Evolutionary conservation across 2,113 vertebrate species (phyloP).

Genomic region (Sebastes fasciatus): DNA sequence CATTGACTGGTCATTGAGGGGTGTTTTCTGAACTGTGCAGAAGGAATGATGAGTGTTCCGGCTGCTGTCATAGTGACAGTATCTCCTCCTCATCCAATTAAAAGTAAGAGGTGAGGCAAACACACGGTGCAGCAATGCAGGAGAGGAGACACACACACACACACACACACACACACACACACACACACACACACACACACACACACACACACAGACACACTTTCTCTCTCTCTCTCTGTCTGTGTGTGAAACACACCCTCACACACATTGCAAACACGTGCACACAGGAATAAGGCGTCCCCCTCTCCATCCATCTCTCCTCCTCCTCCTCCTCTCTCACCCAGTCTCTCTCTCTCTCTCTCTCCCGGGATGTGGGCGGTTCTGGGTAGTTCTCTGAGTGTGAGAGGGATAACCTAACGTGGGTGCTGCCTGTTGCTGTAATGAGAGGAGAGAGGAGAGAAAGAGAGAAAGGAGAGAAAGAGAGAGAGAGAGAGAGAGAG

Average conservation of each 20-base stretch:
- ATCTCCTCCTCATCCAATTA: slow-evolving; percentile 42
- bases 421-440: slow-evolving; percentile 62
- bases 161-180: slow-evolving; percentile 39
- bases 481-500: background rate
- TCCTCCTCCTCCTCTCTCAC: background rate
- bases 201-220: slow-evolving; percentile 26
- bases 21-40: slow-evolving; percentile 23
- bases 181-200: slow-evolving; percentile 31
- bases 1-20: background rate
- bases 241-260: slow-evolving; percentile 16
- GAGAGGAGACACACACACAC: slow-evolving; percentile 18
- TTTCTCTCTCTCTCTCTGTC: no score
- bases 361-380: slow-evolving; percentile 64
- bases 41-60: slow-evolving; percentile 24
- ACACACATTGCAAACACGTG: slow-evolving; percentile 13
- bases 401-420: slow-evolving; percentile 76
- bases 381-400: slow-evolving; percentile 71
- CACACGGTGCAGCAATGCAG: slow-evolving; percentile 40
- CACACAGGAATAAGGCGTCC: slow-evolving; percentile 53
- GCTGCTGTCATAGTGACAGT: slow-evolving; percentile 17
- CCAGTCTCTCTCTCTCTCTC: background rate
- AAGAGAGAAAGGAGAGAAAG: background rate
- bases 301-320: background rate
- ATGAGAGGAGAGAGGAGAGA: no score
- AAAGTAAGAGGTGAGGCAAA: slow-evolving; percentile 35